Evolutionary conservation across 2,113 vertebrate species (phyloP).

Genomic region (Actenoides hombroni): DNA sequence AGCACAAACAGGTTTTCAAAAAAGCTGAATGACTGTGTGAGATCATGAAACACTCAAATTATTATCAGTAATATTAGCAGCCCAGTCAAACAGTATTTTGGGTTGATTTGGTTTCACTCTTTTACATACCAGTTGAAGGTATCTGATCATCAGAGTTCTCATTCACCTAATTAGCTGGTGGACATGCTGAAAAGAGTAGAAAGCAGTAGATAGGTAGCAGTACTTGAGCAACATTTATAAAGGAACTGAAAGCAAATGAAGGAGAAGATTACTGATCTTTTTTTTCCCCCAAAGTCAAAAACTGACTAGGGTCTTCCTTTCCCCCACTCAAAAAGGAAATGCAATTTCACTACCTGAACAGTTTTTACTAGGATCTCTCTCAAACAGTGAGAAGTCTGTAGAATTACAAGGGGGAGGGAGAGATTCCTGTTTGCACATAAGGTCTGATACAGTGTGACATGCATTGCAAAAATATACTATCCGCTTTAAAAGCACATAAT

Average conservation of each 20-base stretch:
- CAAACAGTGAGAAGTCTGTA: not conserved
- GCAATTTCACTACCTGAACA: not conserved
- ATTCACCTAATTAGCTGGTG: constrained; percentile 79
- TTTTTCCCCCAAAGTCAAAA: not conserved
- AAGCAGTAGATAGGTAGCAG: constrained; percentile 80
- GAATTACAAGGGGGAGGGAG: not conserved
- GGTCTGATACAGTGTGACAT: constrained; percentile 7
- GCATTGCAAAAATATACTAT: constrained; percentile 33
- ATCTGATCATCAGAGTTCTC: constrained; percentile 76
- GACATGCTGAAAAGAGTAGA: constrained; percentile 82
- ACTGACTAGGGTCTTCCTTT: not conserved
- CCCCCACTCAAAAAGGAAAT: constrained; percentile 16
- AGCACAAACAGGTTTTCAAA: constrained; percentile 28
- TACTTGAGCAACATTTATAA: constrained; percentile 72
- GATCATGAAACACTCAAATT: constrained; percentile 8
- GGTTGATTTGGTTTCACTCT: constrained; percentile 61
- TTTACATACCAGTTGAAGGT: constrained; percentile 82
- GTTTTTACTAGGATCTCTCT: constrained; percentile 2
- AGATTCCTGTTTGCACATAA: constrained; percentile 4
- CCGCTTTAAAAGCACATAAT: constrained; percentile 2
- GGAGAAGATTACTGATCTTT: not conserved
- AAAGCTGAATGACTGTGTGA: not conserved
- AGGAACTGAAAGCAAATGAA: constrained; percentile 68
- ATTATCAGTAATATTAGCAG: constrained; percentile 14
- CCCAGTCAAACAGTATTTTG: constrained; percentile 50